Conservation (phyloP, 2,113 vertebrate species). For the Rhinichthys klamathensis region DNA sequence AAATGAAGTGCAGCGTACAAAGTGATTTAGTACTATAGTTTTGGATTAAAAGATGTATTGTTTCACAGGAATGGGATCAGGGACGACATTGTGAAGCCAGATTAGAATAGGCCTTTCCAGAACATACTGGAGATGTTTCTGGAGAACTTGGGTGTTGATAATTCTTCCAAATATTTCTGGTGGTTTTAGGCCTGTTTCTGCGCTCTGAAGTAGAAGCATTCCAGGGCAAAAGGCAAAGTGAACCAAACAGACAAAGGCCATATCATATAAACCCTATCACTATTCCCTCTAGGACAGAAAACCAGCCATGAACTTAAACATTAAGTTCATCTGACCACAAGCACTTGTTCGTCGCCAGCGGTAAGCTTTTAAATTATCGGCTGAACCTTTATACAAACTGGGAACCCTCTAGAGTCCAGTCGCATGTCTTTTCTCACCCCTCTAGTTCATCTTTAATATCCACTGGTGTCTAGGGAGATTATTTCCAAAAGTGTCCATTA, state of each 20-base stretch:
- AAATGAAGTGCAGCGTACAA: conserved; percentile 18
- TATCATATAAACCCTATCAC: conserved; percentile 40
- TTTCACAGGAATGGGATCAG: conserved; percentile 12
- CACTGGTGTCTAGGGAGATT: background rate
- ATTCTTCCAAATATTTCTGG: conserved; percentile 65
- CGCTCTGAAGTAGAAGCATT: conserved; percentile 50
- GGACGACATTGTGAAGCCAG: background rate
- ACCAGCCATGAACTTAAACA: conserved; percentile 42
- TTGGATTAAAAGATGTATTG: conserved; percentile 10
- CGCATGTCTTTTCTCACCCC: conserved; percentile 1
- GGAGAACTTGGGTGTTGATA: conserved; percentile 54
- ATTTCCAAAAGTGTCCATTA: conserved; percentile 8
- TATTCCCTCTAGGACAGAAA: conserved; percentile 32
- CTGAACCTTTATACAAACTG: conserved; percentile 39
- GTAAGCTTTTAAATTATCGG: conserved; percentile 40
- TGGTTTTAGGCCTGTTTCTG: conserved; percentile 41
- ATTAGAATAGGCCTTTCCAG: background rate
- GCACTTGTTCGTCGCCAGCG: conserved; percentile 51
- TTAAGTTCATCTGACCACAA: conserved; percentile 51
- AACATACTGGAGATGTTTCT: background rate
- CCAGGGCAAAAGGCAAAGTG: conserved; percentile 49
- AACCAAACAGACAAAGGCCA: conserved; percentile 36
- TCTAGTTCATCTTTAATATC: conserved; percentile 22
- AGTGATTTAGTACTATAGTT: background rate
- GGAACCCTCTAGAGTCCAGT: conserved; percentile 8